These are phyloP conservation scores for Drosophila mayaguana DNA, from an alignment of 2,888 invertebrate species.

Conservation along the genomic window DNA sequence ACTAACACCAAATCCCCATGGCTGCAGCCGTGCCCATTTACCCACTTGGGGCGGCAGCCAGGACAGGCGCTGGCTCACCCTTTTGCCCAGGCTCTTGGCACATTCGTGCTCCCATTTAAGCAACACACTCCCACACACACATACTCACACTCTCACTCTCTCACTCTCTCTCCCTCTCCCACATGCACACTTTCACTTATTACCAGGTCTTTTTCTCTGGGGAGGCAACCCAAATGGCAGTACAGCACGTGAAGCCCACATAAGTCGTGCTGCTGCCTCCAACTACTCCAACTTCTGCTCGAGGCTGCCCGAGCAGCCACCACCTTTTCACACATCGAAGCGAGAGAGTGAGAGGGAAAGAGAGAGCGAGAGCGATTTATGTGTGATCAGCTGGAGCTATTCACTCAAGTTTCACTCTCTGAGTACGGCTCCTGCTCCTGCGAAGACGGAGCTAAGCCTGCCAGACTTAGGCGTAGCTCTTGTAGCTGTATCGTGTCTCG, in stretches of 20 bases:
- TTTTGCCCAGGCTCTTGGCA: constrained; percentile 44
- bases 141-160: constrained; percentile 1
- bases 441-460: constrained; percentile 3
- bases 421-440: constrained; percentile 5
- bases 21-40: constrained; percentile 17
- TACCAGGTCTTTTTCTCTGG: constrained; percentile 45
- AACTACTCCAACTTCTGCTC: not conserved
- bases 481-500: constrained; percentile 43
- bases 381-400: constrained; percentile 22
- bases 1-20: constrained; percentile 46
- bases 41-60: not conserved
- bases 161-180: not conserved
- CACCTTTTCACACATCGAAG: constrained; percentile 26
- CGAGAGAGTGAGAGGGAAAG: not conserved
- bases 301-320: constrained; percentile 8
- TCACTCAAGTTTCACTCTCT: not conserved
- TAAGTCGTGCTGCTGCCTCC: constrained; percentile 24
- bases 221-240: constrained; percentile 66
- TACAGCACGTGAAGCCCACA: constrained; percentile 58
- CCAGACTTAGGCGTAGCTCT: constrained; percentile 32
- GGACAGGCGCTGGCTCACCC: constrained; percentile 37
- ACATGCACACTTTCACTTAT: constrained; percentile 70
- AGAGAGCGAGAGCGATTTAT: constrained; percentile 4
- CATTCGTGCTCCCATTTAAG: constrained; percentile 49
- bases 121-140: constrained; percentile 20